Evolutionary conservation across 2,888 invertebrate species (phyloP), one percentile per base, ranked within the genome.

Genomic region (Chromoteleia sp.): DNA sequence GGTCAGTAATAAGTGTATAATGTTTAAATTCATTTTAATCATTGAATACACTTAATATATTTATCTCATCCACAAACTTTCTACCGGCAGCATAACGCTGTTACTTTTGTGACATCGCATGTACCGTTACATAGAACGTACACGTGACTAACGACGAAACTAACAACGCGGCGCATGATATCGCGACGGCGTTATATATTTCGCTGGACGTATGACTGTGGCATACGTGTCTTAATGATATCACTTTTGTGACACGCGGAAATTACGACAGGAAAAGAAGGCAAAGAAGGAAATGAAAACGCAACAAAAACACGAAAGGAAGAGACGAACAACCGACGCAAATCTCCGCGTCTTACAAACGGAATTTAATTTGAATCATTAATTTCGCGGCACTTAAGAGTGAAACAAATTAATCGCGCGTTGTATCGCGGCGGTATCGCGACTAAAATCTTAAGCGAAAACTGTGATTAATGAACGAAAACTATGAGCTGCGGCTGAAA

Each of bases 371-470:
- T 73, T 61, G 59, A 73, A 68, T 68, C 79, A 79, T 73, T 68
- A 79, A 79, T 74, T 79, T 67, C 43, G 14, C 78, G 73, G 36
- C 78, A 79, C 74, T 80, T 80, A 63, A 56, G 41, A 19, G 73
- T 25, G 59, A 67, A 74, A 79, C 73, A 79, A 79, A 80, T 68
- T 80, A 74, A 80, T 80, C 68, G 79, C 52, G 59, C 50, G 58
- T 21, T 45, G 52, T 67, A 67, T 67, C 73, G 54, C 54, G 15
- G 52, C 50, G 50, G 12, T 59, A 74, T 68, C 63, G 75, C 80
- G 75, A 75, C 75, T 75, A 56, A 80, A 80, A 70, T 80, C 74
- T 75, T 75, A 80, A 75, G 73, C 70, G 80, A 80, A 80, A 74
- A 75, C 63, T 70, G 75, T 75, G 74, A 80, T 80, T 80, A 80